Percentiles rank a stretch among this genome's conserved stretches.
phyloP scores from a whole-genome alignment of 2,888 invertebrate genomes.

The Tiliacea aurago region DNA sequence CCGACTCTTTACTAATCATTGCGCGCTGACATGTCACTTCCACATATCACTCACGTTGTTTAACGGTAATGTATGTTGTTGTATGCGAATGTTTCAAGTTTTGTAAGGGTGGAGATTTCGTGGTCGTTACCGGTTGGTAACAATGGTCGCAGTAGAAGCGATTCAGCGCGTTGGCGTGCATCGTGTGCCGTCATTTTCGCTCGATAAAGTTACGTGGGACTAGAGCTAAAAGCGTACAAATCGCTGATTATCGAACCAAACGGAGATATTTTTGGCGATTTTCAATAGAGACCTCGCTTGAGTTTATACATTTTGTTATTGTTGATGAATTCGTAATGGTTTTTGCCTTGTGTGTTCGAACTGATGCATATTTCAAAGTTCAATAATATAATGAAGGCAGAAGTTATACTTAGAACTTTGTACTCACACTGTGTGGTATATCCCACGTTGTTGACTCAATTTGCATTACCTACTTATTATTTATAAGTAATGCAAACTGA shows the following conservation, averaged over 20 bases:
- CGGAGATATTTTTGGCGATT: slow-evolving; percentile 32
- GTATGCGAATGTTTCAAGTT: slow-evolving; percentile 21
- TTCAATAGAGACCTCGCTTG: slow-evolving; percentile 6
- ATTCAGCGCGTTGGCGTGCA: slow-evolving; percentile 61
- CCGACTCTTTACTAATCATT: slow-evolving; percentile 47
- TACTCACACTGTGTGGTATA: background rate
- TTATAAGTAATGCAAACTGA: too few species aligned
- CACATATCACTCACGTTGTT: background rate
- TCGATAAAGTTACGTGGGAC: slow-evolving; percentile 48
- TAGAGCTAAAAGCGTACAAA: slow-evolving; percentile 41
- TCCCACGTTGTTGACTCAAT: slow-evolving; percentile 6
- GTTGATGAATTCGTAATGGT: background rate
- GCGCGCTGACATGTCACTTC: slow-evolving; percentile 11
- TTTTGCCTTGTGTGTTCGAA: background rate
- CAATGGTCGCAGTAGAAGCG: slow-evolving; percentile 73
- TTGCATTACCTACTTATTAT: background rate
- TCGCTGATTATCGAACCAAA: slow-evolving; percentile 55
- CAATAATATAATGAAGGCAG: background rate
- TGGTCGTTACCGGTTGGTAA: slow-evolving; percentile 67
- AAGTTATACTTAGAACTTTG: slow-evolving; percentile 16
- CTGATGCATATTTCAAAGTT: background rate
- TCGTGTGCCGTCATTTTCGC: slow-evolving; percentile 48
- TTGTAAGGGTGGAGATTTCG: slow-evolving; percentile 62
- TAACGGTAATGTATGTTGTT: slow-evolving; percentile 56
- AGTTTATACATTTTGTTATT: background rate